Percentiles rank a stretch among this genome's conserved stretches.
phyloP scores from a whole-genome alignment of 2,113 vertebrate species.

The Lutjanus erythropterus region DNA sequence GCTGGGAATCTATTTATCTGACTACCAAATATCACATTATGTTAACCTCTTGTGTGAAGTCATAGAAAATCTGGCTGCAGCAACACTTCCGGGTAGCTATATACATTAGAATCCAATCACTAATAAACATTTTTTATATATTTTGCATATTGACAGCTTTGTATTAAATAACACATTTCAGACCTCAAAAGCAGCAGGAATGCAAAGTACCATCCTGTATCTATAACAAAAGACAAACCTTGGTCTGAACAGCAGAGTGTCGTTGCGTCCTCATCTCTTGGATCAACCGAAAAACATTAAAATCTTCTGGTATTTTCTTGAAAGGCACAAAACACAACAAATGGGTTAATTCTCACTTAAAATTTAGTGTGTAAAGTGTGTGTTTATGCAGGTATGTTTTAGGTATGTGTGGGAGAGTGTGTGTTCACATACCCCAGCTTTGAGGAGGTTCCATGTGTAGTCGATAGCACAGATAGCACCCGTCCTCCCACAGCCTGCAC shows the following conservation, averaged over 20 bases:
- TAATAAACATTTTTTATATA: constrained; percentile 1
- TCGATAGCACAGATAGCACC: constrained; percentile 99
- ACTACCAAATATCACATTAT: background rate
- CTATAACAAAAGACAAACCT: constrained; percentile 83
- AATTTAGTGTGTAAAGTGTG: background rate
- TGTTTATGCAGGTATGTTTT: background rate
- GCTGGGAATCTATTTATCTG: background rate
- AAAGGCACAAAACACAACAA: constrained; percentile 37
- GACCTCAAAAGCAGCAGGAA: background rate
- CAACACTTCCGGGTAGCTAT: too few species aligned
- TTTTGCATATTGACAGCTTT: background rate
- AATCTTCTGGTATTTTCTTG: constrained; percentile 98
- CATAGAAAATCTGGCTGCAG: too few species aligned
- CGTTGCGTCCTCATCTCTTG: constrained; percentile 99
- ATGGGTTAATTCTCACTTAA: background rate
- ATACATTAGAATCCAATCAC: too few species aligned
- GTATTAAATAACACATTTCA: background rate
- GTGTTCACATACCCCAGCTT: constrained; percentile 91
- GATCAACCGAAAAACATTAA: constrained; percentile 97
- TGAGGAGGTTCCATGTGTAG: constrained; percentile 99
- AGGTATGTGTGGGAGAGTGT: background rate
- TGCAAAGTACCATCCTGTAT: background rate
- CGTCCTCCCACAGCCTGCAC: constrained; percentile 98
- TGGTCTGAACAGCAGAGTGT: constrained; percentile 98
- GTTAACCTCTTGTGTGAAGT: background rate